phyloP scores from a whole-genome alignment of 1,140 invertebrate species.

The Glossosoma conforme region DNA sequence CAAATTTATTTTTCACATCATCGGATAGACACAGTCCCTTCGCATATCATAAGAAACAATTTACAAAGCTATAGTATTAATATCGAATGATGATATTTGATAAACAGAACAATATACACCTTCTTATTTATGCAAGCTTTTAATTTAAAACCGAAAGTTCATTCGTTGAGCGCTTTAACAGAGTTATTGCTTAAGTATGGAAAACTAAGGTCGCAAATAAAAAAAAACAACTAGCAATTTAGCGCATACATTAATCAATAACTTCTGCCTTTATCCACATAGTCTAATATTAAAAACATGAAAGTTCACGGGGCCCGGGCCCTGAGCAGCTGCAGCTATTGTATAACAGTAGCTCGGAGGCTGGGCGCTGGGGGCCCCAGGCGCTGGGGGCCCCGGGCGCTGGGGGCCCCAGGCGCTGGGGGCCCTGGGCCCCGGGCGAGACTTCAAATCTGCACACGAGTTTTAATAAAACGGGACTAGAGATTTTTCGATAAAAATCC shows the following conservation, averaged over 20 bases:
- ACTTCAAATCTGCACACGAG: not conserved
- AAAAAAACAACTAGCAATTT: constrained; percentile 19
- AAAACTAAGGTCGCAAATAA: constrained; percentile 18
- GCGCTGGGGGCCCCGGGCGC: too few relatives aligned
- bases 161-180: constrained; percentile 50
- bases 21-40: constrained; percentile 55
- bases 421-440: not conserved
- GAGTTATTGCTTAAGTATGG: constrained; percentile 9
- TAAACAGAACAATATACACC: constrained; percentile 51
- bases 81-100: constrained; percentile 43
- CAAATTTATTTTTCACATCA: constrained; percentile 52
- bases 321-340: constrained; percentile 1
- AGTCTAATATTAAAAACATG: constrained; percentile 10
- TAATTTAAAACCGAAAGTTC: constrained; percentile 43
- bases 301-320: not conserved
- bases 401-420: not conserved
- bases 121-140: constrained; percentile 52
- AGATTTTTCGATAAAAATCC: constrained; percentile 30
- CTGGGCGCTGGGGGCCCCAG: not conserved
- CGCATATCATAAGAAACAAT: constrained; percentile 52
- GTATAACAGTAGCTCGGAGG: not conserved
- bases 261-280: constrained; percentile 16
- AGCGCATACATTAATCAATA: constrained; percentile 16
- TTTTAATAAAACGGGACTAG: constrained; percentile 22
- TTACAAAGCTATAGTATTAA: constrained; percentile 55